phyloP scores from a whole-genome alignment of 2,888 invertebrate genomes.

The Cheilosia urbana region DNA sequence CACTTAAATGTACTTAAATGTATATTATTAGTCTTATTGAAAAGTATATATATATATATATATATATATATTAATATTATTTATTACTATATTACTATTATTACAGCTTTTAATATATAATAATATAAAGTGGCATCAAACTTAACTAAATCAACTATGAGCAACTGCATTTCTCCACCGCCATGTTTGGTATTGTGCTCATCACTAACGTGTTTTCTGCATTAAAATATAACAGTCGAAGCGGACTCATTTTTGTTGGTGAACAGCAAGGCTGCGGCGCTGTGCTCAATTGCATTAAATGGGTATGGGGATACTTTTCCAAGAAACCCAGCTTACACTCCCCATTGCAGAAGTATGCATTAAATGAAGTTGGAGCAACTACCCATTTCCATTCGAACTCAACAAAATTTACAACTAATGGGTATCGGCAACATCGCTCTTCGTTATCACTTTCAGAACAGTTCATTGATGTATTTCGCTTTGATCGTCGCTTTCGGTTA shows the following conservation, averaged over 20 bases:
- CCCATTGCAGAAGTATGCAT: conserved; percentile 98
- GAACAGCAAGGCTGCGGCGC: conserved; percentile 96
- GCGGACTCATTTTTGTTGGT: conserved; percentile 93
- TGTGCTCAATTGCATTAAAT: conserved; percentile 92
- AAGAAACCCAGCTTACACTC: conserved; percentile 95
- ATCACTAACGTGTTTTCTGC: conserved; percentile 93
- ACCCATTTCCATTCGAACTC: conserved; percentile 98
- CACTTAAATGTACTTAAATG: not conserved
- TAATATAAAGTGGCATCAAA: not conserved
- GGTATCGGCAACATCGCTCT: conserved; percentile 96
- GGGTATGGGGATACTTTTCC: conserved; percentile 94
- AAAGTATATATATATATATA: not conserved
- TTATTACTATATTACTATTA: not conserved
- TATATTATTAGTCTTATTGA: not conserved
- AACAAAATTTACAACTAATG: conserved; percentile 94
- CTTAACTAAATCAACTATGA: conserved; percentile 85
- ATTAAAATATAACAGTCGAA: conserved; percentile 96
- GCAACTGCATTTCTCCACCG: conserved; percentile 96
- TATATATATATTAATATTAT: not conserved
- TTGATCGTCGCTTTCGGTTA: conserved; percentile 86
- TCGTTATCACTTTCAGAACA: conserved; percentile 91
- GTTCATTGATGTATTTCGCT: conserved; percentile 92
- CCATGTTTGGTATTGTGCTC: conserved; percentile 96
- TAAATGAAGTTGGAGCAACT: conserved; percentile 96
- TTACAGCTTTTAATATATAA: not conserved